A percentile compares a stretch with the other conserved stretches of the same genome.
phyloP scores from a whole-genome alignment of 2,113 vertebrate genomes.

The Gallinago undulata region DNA sequence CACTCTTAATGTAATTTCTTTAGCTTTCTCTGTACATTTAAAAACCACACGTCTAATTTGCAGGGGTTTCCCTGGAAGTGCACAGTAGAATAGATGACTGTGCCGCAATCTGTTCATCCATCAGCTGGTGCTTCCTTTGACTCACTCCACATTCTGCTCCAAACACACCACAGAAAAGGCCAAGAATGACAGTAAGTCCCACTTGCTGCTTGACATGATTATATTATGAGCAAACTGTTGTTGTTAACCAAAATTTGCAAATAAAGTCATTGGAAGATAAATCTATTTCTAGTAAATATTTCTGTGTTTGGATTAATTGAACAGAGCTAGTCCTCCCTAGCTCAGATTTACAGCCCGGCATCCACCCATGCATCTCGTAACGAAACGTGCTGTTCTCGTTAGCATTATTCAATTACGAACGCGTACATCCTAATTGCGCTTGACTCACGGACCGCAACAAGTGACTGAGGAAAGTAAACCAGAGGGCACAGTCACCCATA shows the following conservation, averaged over 20 bases:
- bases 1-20: conserved; percentile 63
- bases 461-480: neutral
- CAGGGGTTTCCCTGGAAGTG: conserved; percentile 45
- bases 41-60: conserved; percentile 34
- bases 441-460: fast-evolving
- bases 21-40: conserved; percentile 39
- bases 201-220: conserved; percentile 42
- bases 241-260: conserved; percentile 47
- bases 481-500: neutral
- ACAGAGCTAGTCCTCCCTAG: neutral
- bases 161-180: conserved; percentile 29
- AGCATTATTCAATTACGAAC: neutral
- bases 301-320: conserved; percentile 11
- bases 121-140: conserved; percentile 44
- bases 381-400: fast-evolving
- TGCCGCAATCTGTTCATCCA: conserved; percentile 34
- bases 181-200: conserved; percentile 34
- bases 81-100: conserved; percentile 7
- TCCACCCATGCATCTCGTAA: neutral
- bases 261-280: conserved; percentile 26
- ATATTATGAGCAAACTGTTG: conserved; percentile 46
- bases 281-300: conserved; percentile 30
- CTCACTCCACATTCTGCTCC: conserved; percentile 22
- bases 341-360: neutral
- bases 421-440: neutral